These are phyloP conservation scores for Oostethus manadensis DNA, from an alignment of 2,113 vertebrate species.

Conservation along the genomic window DNA sequence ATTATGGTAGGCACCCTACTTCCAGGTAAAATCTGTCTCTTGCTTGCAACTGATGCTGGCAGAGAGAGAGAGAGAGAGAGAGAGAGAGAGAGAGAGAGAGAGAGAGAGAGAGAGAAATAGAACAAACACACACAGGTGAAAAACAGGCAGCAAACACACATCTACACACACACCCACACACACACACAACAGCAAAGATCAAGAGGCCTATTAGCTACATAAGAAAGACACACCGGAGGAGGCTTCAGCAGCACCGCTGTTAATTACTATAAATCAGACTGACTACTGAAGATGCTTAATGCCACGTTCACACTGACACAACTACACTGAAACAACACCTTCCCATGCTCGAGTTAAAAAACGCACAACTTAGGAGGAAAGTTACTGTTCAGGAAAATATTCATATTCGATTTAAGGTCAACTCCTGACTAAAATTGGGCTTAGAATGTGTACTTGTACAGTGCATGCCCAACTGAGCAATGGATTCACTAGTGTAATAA, in stretches of 20 bases:
- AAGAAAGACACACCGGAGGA: slow-evolving; percentile 25
- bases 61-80: slow-evolving; percentile 35
- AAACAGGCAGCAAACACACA: slow-evolving; percentile 24
- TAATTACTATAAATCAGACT: slow-evolving; percentile 30
- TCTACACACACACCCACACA: slow-evolving; percentile 23
- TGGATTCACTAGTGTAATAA: not conserved
- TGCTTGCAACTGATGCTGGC: slow-evolving; percentile 25
- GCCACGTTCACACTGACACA: slow-evolving; percentile 19
- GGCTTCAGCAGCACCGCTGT: slow-evolving; percentile 42
- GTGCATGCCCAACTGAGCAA: not conserved
- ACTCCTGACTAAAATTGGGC: not conserved
- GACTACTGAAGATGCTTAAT: slow-evolving; percentile 2
- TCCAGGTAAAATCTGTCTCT: slow-evolving; percentile 47
- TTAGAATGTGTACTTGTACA: not conserved
- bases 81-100: slow-evolving; percentile 26
- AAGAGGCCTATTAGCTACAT: slow-evolving; percentile 27
- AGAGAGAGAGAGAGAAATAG: slow-evolving; percentile 9
- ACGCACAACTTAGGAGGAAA: slow-evolving; percentile 9
- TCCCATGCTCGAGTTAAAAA: slow-evolving; percentile 10
- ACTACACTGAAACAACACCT: slow-evolving; percentile 10
- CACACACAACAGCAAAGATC: slow-evolving; percentile 22
- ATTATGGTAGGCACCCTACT: slow-evolving; percentile 2
- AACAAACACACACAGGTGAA: not conserved
- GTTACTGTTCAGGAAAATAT: slow-evolving; percentile 1
- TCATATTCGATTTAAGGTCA: slow-evolving; percentile 11